These are phyloP conservation scores for Dicrostonyx torquatus DNA, from an alignment of 2,797 vertebrate genomes.

Conservation along the genomic window DNA sequence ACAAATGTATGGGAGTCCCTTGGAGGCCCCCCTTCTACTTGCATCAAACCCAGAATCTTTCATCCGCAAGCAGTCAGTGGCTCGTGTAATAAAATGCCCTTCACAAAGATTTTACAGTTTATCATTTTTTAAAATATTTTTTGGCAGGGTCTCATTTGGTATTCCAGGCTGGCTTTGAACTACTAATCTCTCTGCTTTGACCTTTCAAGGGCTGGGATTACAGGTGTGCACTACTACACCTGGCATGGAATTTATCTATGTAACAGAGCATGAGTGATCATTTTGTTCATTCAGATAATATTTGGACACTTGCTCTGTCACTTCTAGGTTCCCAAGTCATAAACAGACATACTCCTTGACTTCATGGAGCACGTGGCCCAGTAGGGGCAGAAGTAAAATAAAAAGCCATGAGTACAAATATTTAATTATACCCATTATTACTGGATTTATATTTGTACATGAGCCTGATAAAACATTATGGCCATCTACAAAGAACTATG, in stretches of 20 bases:
- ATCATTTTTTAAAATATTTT: neutral
- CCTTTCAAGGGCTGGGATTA: neutral
- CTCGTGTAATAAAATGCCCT: neutral
- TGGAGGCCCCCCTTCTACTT: neutral
- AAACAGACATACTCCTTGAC: neutral
- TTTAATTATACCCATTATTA: constrained; percentile 6
- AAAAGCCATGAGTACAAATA: neutral
- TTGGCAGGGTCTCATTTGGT: neutral
- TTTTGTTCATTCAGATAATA: neutral
- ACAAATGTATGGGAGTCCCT: neutral
- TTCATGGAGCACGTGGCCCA: neutral
- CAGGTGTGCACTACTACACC: neutral
- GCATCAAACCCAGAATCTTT: neutral
- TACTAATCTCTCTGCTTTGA: neutral
- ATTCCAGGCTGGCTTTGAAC: neutral
- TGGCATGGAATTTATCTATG: neutral
- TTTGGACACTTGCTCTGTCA: neutral
- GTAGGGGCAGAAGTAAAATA: neutral
- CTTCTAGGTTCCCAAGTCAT: neutral
- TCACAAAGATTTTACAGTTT: neutral
- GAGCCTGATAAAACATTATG: neutral
- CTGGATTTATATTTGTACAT: neutral
- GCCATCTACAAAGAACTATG: constrained; percentile 46
- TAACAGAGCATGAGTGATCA: neutral
- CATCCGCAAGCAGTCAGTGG: neutral